Evolutionary conservation across 2,797 vertebrate genomes (phyloP).

Genomic region (Lutjanus campechanus): DNA sequence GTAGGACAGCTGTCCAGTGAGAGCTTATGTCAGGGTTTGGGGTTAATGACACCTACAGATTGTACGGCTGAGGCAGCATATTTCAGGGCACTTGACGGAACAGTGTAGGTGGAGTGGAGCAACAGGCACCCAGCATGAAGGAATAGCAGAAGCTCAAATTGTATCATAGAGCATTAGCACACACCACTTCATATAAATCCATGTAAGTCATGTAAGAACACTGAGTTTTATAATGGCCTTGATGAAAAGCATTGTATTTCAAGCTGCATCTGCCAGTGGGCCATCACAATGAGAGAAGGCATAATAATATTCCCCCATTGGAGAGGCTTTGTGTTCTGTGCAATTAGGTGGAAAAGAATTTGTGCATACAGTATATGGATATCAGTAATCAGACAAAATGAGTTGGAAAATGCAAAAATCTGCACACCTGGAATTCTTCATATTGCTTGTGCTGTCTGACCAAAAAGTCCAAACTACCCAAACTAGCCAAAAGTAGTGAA

Average conservation of each 20-base stretch:
- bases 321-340: too few relatives aligned
- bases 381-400: too few relatives aligned
- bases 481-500: neutral
- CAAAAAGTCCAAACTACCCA: neutral
- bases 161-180: rapidly evolving
- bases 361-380: too few relatives aligned
- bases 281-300: too few relatives aligned
- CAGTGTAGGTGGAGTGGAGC: neutral
- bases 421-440: neutral
- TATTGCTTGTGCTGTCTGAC: neutral
- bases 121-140: neutral
- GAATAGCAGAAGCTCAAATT: neutral
- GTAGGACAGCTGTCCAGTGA: constrained; percentile 69
- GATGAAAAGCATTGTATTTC: neutral
- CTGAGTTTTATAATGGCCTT: neutral
- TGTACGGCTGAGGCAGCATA: constrained; percentile 15
- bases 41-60: constrained; percentile 24
- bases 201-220: neutral
- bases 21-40: constrained; percentile 30
- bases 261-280: too few relatives aligned
- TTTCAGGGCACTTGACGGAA: neutral
- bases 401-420: too few relatives aligned
- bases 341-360: too few relatives aligned
- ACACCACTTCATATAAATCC: neutral
- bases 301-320: too few relatives aligned